Conservation (phyloP, 37 sponge, comb jelly and placozoan species). For the Halichondria panicea region DNA sequence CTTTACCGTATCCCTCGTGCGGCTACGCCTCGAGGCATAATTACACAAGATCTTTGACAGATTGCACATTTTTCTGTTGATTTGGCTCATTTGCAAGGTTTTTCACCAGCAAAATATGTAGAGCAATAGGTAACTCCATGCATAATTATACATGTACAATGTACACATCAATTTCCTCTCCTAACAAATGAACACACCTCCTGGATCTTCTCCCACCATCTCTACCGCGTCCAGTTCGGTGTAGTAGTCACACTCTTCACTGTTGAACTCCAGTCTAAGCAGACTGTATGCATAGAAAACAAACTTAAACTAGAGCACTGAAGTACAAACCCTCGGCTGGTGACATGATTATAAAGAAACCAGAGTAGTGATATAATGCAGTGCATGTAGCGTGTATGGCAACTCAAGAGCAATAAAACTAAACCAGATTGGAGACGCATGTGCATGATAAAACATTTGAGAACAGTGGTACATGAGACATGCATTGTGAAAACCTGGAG, state of each 20-base stretch:
- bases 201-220: slow-evolving; percentile 33
- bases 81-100: too few relatives aligned
- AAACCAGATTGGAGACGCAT: too few relatives aligned
- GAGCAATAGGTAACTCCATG: not conserved
- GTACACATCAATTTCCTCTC: too few relatives aligned
- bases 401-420: not conserved
- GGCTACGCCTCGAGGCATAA: too few relatives aligned
- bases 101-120: not conserved
- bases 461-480: too few relatives aligned
- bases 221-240: slow-evolving; percentile 78
- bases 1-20: too few relatives aligned
- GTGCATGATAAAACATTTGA: too few relatives aligned
- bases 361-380: not conserved
- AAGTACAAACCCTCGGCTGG: not conserved
- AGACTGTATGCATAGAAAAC: slow-evolving; percentile 8
- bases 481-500: too few relatives aligned
- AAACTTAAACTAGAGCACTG: not conserved
- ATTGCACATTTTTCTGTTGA: too few relatives aligned
- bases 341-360: not conserved
- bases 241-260: slow-evolving; percentile 59
- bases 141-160: not conserved
- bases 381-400: not conserved
- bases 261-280: slow-evolving; percentile 73
- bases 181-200: not conserved
- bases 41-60: too few relatives aligned